Evolutionary conservation across 2,797 vertebrate genomes (phyloP).

Genomic region (Sebastes taczanowskii): DNA sequence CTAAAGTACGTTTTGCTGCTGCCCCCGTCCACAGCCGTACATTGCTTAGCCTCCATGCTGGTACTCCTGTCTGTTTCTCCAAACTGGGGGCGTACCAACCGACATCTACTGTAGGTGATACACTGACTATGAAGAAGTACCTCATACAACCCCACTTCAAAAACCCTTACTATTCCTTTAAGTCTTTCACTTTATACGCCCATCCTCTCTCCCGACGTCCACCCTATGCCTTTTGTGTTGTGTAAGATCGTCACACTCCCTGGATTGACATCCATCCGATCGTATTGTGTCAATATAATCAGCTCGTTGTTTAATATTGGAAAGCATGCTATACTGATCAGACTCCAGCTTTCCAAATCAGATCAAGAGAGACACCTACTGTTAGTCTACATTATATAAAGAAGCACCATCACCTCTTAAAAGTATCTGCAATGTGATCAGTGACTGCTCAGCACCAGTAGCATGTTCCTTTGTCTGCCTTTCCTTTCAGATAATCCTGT

Average conservation of each 20-base stretch:
- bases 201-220: background rate
- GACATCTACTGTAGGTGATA: background rate
- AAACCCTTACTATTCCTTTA: background rate
- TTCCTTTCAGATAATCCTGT: constrained; percentile 19
- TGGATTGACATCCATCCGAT: background rate
- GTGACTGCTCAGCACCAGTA: background rate
- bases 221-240: no score
- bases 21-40: no score
- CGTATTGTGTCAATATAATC: no score
- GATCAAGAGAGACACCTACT: background rate
- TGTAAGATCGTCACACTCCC: accelerated
- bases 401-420: background rate
- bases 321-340: background rate
- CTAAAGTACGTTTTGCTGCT: no score
- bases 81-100: background rate
- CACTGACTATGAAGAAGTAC: background rate
- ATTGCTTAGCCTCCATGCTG: background rate
- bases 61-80: background rate
- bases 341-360: background rate
- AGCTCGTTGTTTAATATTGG: background rate
- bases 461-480: background rate
- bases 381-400: background rate
- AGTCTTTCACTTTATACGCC: background rate
- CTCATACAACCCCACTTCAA: background rate
- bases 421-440: background rate